Percentiles rank a stretch among this genome's conserved stretches.
These are phyloP conservation scores for Cassiopea andromeda DNA, from an alignment of 30 jellyfish, hydroid and myxozoan genomes.

Conservation along the genomic window DNA sequence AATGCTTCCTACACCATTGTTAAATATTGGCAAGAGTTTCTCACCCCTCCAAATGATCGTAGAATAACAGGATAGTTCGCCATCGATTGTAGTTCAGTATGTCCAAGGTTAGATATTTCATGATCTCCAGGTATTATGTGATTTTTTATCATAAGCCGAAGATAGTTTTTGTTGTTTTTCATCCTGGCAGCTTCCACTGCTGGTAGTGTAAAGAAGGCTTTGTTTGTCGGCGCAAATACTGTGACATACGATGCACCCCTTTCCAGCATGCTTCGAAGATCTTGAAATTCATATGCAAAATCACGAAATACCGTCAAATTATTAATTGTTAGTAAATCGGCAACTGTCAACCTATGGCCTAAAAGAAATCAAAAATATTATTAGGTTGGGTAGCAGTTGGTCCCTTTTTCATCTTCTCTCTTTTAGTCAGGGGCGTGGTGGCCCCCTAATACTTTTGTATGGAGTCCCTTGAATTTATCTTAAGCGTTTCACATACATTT, in stretches of 20 bases:
- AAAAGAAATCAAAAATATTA: too few relatives aligned
- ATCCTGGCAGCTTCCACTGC: slow-evolving; percentile 15
- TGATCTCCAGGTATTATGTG: slow-evolving; percentile 42
- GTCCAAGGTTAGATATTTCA: slow-evolving; percentile 1
- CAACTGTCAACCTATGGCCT: slow-evolving; percentile 26
- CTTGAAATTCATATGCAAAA: slow-evolving; percentile 22
- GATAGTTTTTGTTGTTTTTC: background rate
- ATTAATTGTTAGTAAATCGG: slow-evolving; percentile 13
- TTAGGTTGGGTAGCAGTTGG: too few relatives aligned
- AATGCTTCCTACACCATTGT: too few relatives aligned
- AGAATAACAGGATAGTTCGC: slow-evolving; percentile 34
- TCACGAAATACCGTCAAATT: slow-evolving; percentile 40
- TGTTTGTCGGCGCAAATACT: slow-evolving; percentile 60
- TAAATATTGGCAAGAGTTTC: background rate
- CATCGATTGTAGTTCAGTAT: slow-evolving; percentile 32
- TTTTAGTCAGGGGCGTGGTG: too few relatives aligned
- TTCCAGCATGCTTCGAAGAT: slow-evolving; percentile 14
- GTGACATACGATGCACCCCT: slow-evolving; percentile 23
- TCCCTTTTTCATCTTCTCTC: too few relatives aligned
- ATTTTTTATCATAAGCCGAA: slow-evolving; percentile 12
- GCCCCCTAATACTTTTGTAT: too few relatives aligned
- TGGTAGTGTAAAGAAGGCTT: slow-evolving; percentile 33
- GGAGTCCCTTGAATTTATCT: too few relatives aligned
- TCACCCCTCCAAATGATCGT: slow-evolving; percentile 57
- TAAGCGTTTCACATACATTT: too few relatives aligned